These are phyloP conservation scores for Drosophila novamexicana DNA, from an alignment of 1,140 invertebrate species.

Conservation along the genomic window DNA sequence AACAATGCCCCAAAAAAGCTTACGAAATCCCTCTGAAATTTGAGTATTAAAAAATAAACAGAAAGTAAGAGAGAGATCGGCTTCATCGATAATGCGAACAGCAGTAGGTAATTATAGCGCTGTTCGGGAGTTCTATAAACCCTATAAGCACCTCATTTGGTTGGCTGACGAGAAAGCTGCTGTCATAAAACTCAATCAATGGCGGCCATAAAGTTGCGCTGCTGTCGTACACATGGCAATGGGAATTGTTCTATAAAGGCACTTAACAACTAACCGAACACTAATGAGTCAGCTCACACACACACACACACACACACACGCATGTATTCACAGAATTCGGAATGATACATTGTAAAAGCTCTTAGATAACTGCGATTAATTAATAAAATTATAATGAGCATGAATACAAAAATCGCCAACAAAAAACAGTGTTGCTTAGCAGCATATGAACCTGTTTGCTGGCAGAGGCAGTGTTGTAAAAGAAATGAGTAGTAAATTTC, in stretches of 20 bases:
- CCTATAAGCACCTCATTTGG: constrained; percentile 7
- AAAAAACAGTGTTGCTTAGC: not conserved
- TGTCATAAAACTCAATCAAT: constrained; percentile 35
- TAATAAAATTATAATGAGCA: not conserved
- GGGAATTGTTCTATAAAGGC: constrained; percentile 14
- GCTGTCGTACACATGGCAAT: constrained; percentile 3
- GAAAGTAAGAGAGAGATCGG: not conserved
- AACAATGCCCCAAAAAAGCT: constrained; percentile 9
- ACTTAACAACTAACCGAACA: constrained; percentile 1
- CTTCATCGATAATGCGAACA: constrained; percentile 3
- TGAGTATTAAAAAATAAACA: not conserved
- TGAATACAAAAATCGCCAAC: not conserved
- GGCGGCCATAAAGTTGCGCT: constrained; percentile 17
- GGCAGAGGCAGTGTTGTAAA: not conserved
- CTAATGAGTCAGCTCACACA: constrained; percentile 18
- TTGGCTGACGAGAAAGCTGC: constrained; percentile 24
- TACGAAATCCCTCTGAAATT: not conserved
- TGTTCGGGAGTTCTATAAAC: constrained; percentile 18
- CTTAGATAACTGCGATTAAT: not conserved
- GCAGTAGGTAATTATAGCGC: constrained; percentile 19
- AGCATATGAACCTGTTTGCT: not conserved
- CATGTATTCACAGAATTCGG: constrained; percentile 12
- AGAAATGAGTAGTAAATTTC: no score
- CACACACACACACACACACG: not conserved
- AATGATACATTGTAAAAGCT: constrained; percentile 1